These are phyloP conservation scores for Dynastes grantii DNA, from an alignment of 2,888 invertebrate species.

Conservation along the genomic window DNA sequence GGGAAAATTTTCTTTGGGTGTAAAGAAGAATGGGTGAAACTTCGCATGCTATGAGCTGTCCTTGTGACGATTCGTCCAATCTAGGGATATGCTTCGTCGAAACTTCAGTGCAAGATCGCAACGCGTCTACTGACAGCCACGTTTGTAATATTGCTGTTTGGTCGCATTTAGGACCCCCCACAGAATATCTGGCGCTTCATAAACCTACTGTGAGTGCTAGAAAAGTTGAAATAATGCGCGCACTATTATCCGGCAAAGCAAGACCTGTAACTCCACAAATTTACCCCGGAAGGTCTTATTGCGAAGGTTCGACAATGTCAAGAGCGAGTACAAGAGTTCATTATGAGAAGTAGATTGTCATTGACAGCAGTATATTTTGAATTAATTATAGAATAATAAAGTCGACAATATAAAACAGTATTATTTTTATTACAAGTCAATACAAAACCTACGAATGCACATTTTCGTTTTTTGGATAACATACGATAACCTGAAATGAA, in stretches of 20 bases:
- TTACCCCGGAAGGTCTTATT: slow-evolving; percentile 45
- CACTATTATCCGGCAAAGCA: slow-evolving; percentile 60
- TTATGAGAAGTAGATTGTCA: slow-evolving; percentile 30
- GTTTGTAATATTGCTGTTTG: slow-evolving; percentile 55
- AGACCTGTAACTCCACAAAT: slow-evolving; percentile 49
- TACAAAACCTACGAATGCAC: not conserved
- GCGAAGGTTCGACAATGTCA: slow-evolving; percentile 42
- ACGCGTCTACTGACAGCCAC: slow-evolving; percentile 51
- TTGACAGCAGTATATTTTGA: not conserved
- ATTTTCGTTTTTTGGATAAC: not conserved
- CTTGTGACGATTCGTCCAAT: slow-evolving; percentile 27
- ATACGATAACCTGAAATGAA: slow-evolving; percentile 11
- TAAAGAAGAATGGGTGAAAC: slow-evolving; percentile 1
- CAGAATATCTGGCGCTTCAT: slow-evolving; percentile 52
- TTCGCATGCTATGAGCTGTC: not conserved
- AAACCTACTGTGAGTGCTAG: slow-evolving; percentile 62
- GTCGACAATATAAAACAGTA: not conserved
- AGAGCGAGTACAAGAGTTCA: slow-evolving; percentile 43
- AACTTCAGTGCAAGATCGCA: slow-evolving; percentile 59
- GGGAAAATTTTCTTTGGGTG: not conserved
- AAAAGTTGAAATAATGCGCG: slow-evolving; percentile 61
- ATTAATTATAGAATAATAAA: slow-evolving; percentile 19
- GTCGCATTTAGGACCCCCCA: slow-evolving; percentile 61
- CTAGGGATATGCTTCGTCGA: slow-evolving; percentile 61
- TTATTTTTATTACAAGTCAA: slow-evolving; percentile 28